Evolutionary conservation across 1,140 invertebrate genomes (phyloP), one percentile per base, ranked within the genome.

Genomic region (Bicyclus anynana): DNA sequence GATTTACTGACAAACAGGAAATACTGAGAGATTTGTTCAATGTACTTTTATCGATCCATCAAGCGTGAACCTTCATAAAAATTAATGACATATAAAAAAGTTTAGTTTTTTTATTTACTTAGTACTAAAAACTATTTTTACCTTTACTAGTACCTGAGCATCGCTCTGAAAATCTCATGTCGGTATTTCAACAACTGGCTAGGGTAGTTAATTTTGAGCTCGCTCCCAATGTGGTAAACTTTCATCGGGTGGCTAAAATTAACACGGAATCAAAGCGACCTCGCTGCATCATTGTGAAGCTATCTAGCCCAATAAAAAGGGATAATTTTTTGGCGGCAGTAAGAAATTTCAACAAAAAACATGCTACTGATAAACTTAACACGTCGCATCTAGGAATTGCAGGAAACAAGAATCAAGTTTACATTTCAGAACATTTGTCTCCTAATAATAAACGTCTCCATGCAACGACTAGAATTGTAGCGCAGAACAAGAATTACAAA

Each of bases 281-380:
- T 42, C 53, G 59, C 13, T 47, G 26, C 16, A 17, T 61, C 3
- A 55, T 61, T 23, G 59, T 61, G 3, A 61, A 61, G 46, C 26
- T 61, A 16, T 10, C 37, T 12, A 61, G 47, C 10, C 53, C 49
- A 14, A 47, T 40, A 17, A 40, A 17, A 10, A 16, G 38, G 17
- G 16, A 40, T 16, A 35, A 35, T 12, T 35, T 35, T 35, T 35
- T 35, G 33, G 58, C 26, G 21, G 44, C 37, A 51, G 51, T 21
- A n/a, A 35, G 12, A 46, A 60, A 18, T 13, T 61, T 51, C 27
- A 65, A 65, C n/a, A 65, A 59, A 42, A 64, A 52, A 10, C 59
- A 56, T 55, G 21, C 23, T 14, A 38, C 51, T 2, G 52, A 55
- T 1, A 64, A 64, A 20, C 16, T 64, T 12, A 64, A 52, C 18